Conservation (phyloP, 92 coral and sea anemone genomes). For the Epizoanthus fatuus region DNA sequence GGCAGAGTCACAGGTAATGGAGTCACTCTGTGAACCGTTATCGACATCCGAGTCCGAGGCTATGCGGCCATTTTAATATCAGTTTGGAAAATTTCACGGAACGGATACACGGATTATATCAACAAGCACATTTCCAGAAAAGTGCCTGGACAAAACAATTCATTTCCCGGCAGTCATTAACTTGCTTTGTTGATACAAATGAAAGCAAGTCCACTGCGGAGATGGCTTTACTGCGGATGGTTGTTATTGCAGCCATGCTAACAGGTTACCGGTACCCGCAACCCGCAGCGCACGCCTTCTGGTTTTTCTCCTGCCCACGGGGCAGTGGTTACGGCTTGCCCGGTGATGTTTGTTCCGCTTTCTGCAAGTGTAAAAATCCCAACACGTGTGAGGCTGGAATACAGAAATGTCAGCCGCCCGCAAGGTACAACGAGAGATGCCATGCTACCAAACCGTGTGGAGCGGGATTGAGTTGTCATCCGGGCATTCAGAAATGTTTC, state of each 20-base stretch:
- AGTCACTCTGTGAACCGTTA: no score
- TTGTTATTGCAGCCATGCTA: neutral
- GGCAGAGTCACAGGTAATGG: no score
- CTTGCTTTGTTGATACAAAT: neutral
- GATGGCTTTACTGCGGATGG: neutral
- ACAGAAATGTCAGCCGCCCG: constrained; percentile 87
- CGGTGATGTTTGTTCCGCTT: constrained; percentile 91
- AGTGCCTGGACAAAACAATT: no score
- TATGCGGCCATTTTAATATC: no score
- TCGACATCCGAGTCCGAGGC: no score
- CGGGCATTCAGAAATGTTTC: constrained; percentile 97
- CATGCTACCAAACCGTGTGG: constrained; percentile 95
- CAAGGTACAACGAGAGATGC: constrained; percentile 78
- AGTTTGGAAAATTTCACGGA: no score
- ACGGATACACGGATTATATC: no score
- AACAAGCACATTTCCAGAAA: no score
- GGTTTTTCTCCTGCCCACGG: constrained; percentile 96
- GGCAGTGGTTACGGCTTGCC: constrained; percentile 91
- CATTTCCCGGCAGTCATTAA: neutral
- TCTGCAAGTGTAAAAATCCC: constrained; percentile 90
- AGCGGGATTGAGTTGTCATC: constrained; percentile 92
- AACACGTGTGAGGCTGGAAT: constrained; percentile 95
- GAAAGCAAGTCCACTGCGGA: neutral
- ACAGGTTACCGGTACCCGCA: constrained; percentile 30
- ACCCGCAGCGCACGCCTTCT: constrained; percentile 49